Percentiles rank a stretch among this genome's conserved stretches.
phyloP scores from a whole-genome alignment of 2,113 vertebrate genomes.

The Grammomys surdaster region DNA sequence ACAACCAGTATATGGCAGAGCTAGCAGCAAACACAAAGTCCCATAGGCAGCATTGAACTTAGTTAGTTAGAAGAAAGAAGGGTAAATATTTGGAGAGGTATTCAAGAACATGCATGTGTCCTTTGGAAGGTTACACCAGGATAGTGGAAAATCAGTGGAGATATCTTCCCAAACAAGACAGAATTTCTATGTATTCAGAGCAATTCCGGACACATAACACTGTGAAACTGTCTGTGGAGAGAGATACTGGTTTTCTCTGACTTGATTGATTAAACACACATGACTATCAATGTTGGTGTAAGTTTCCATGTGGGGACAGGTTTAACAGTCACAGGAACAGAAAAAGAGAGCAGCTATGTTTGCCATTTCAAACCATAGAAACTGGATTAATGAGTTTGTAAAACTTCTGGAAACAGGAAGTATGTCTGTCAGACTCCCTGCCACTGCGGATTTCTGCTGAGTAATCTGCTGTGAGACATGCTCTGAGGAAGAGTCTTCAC shows the following conservation, averaged over 20 bases:
- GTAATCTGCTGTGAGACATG: background rate
- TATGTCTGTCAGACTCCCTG: background rate
- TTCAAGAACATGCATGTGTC: rapidly evolving
- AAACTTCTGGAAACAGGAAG: background rate
- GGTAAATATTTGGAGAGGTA: background rate
- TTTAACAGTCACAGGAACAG: background rate
- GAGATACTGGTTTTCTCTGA: background rate
- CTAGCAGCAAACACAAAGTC: background rate
- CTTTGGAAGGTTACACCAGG: background rate
- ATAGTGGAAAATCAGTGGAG: background rate
- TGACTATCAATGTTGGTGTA: background rate
- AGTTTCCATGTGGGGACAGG: background rate
- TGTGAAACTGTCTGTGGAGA: background rate
- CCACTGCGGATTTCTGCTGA: background rate
- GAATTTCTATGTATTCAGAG: background rate
- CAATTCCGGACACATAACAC: background rate
- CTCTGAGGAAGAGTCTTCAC: background rate
- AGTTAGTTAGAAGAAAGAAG: background rate
- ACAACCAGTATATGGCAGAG: background rate
- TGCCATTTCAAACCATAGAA: background rate
- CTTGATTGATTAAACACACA: background rate
- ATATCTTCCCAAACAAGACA: background rate
- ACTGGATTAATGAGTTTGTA: background rate
- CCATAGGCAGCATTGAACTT: background rate
- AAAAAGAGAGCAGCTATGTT: background rate